Evolutionary conservation across 2,888 invertebrate genomes (phyloP), one percentile per base, ranked within the genome.

Genomic region (Diloba caeruleocephala): DNA sequence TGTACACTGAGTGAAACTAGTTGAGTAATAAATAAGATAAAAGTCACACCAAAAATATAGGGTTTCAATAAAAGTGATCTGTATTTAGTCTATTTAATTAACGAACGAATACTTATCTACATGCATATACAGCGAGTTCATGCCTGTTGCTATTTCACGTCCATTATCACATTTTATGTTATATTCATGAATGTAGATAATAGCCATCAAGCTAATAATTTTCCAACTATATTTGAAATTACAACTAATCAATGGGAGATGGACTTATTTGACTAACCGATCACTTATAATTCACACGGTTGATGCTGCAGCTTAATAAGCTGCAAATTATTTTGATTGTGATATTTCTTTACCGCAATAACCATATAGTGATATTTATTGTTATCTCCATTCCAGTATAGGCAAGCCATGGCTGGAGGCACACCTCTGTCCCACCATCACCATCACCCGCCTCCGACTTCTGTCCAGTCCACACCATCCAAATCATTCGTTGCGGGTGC

Each of bases 381-480:
- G n/a, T 67, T 63, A 71, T 74, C 71, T 82, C 78, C 82, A 54
- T 89, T 89, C 59, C 96, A 98, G 98, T 98, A 98, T 94, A 97
- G 97, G 84, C 97, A 97, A 94, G 97, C 97, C 79, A 96, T 98
- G 86, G 95, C 94, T 57, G 89, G 88, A 89, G 94, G 94, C 92
- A 86, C 94, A 84, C 87, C 92, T 73, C 78, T 90, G 78, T 84
- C 83, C 74, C 86, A 86, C 72, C 91, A 83, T 75, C 88, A 84
- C 64, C 94, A 94, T 77, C 89, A 82, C 81, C 94, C 84, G 14
- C 84, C 81, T 54, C 82, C 93, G 26, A 95, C 95, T 71, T 93
- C 93, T 70, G 94, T 88, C 75, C 95, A 95, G 86, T 95, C 95
- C 83, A 95, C 95, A 71, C 95, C 95, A 54, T 95, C 95, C 75